A percentile compares a stretch with the other conserved stretches of the same genome.
Conservation (phyloP, 2,797 vertebrate genomes). For the Trachurus trachurus region DNA sequence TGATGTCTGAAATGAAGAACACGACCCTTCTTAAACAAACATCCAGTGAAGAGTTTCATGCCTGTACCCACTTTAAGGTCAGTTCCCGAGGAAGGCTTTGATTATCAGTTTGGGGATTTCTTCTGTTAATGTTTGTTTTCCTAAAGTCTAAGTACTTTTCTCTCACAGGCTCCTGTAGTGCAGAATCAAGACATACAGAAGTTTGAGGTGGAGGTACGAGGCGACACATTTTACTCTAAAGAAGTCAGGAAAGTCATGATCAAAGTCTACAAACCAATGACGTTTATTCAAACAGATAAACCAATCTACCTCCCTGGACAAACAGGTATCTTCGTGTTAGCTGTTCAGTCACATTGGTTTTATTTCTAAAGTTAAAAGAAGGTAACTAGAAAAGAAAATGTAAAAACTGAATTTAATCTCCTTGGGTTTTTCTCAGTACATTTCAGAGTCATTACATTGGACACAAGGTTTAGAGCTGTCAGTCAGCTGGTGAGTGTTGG, state of each 20-base stretch:
- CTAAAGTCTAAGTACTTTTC: neutral
- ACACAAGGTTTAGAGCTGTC: constrained; percentile 81
- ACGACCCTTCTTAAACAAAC: constrained; percentile 54
- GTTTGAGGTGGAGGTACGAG: constrained; percentile 78
- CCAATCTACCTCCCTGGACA: constrained; percentile 91
- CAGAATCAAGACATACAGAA: neutral
- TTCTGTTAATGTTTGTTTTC: neutral
- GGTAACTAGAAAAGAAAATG: no score
- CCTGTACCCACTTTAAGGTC: constrained; percentile 76
- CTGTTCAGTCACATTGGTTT: neutral
- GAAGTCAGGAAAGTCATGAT: constrained; percentile 84
- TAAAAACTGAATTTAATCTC: constrained; percentile 10
- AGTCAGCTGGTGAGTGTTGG: constrained; percentile 53
- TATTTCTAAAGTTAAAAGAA: no score
- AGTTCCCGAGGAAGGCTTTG: neutral
- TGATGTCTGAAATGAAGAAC: constrained; percentile 45
- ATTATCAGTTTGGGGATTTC: neutral
- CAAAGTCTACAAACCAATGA: constrained; percentile 65
- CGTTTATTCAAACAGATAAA: constrained; percentile 93
- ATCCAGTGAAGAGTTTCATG: constrained; percentile 60
- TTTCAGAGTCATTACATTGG: constrained; percentile 87
- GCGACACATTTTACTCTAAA: constrained; percentile 80
- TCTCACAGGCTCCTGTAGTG: constrained; percentile 71
- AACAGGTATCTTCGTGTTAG: constrained; percentile 67
- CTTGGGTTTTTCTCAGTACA: constrained; percentile 77